Evolutionary conservation across 2,888 invertebrate genomes (phyloP).

Genomic region (Drosophila neutralis): DNA sequence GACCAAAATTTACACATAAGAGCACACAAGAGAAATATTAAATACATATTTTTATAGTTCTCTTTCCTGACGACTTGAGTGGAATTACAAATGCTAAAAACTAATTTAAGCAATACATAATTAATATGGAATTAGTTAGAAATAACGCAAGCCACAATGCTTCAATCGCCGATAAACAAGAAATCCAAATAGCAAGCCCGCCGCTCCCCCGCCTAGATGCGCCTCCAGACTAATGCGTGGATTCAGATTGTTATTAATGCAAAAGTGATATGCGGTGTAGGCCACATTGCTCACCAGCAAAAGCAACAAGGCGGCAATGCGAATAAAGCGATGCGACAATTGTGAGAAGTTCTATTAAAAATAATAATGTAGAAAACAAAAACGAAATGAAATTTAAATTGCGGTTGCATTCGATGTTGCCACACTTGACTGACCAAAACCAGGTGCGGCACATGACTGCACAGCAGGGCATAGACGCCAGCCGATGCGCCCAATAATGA

Average conservation of each 20-base stretch:
- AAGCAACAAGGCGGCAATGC: conserved; percentile 87
- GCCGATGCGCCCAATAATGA: conserved; percentile 95
- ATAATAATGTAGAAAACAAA: conserved; percentile 28
- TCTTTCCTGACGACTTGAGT: conserved; percentile 23
- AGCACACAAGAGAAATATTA: conserved; percentile 1
- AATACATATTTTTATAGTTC: conserved; percentile 1
- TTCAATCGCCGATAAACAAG: conserved; percentile 47
- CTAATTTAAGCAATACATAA: conserved; percentile 24
- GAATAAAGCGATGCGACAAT: conserved; percentile 85
- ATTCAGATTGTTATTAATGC: conserved; percentile 83
- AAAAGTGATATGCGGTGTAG: conserved; percentile 85
- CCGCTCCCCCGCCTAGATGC: conserved; percentile 89
- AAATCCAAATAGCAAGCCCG: conserved; percentile 86
- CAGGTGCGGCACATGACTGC: conserved; percentile 94
- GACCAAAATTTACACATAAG: conserved; percentile 29
- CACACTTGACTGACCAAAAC: conserved; percentile 86
- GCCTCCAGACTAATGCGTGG: conserved; percentile 89
- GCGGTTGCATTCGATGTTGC: conserved; percentile 51
- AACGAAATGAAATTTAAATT: conserved; percentile 43
- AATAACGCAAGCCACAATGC: conserved; percentile 12
- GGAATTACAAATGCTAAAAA: conserved; percentile 37
- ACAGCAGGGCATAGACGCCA: conserved; percentile 94
- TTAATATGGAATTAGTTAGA: conserved; percentile 19
- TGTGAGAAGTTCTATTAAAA: conserved; percentile 84
- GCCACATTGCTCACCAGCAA: conserved; percentile 89